Conservation (phyloP, 1,140 invertebrate species). For the Papilio aristodemus region DNA sequence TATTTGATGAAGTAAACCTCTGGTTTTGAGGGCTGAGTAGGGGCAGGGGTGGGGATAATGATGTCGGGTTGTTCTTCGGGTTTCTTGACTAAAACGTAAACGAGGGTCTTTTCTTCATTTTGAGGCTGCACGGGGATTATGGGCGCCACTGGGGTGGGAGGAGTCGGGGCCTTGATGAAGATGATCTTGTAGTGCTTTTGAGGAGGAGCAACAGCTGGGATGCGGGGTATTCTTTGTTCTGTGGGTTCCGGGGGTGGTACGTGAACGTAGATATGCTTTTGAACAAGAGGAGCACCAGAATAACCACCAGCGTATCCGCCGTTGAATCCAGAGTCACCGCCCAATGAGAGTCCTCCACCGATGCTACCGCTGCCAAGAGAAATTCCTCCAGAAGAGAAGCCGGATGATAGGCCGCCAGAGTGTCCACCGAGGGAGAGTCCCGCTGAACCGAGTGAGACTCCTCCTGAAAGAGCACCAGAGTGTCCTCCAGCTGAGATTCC, state of each 20-base stretch:
- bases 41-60: constrained; percentile 86
- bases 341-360: constrained; percentile 45
- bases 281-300: constrained; percentile 72
- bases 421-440: constrained; percentile 52
- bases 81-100: constrained; percentile 93
- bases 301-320: constrained; percentile 65
- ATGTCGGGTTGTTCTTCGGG: constrained; percentile 90
- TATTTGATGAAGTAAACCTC: constrained; percentile 94
- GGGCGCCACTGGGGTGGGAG: constrained; percentile 87
- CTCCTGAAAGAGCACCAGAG: constrained; percentile 59
- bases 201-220: constrained; percentile 81
- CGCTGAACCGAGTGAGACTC: constrained; percentile 49
- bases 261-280: constrained; percentile 81
- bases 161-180: constrained; percentile 92
- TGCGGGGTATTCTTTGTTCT: constrained; percentile 82
- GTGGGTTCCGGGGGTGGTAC: constrained; percentile 82
- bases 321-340: constrained; percentile 60
- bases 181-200: constrained; percentile 94
- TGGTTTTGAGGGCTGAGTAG: constrained; percentile 90
- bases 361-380: constrained; percentile 54
- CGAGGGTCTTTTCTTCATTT: constrained; percentile 93
- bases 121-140: constrained; percentile 88
- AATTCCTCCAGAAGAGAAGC: constrained; percentile 48
- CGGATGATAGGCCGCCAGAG: constrained; percentile 59
- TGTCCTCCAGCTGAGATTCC: constrained; percentile 52